Evolutionary conservation across 2,888 invertebrate genomes (phyloP).

Genomic region (Philopedon plagiatum): DNA sequence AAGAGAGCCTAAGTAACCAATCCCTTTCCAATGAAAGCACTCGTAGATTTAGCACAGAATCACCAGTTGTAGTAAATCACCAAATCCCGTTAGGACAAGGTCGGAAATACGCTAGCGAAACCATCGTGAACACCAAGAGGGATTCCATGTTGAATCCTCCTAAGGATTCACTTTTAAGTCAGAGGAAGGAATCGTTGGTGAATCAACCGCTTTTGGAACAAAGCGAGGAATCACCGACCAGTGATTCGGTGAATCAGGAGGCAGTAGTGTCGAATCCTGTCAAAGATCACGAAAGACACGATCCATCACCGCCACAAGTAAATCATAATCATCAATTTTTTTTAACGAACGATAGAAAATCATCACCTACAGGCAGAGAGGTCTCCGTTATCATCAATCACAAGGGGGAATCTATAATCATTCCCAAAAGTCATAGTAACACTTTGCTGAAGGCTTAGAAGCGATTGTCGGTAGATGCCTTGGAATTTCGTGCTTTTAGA

Average conservation of each 20-base stretch:
- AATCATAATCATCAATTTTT: background rate
- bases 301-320: background rate
- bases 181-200: constrained; percentile 42
- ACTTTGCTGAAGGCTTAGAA: constrained; percentile 28
- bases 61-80: constrained; percentile 19
- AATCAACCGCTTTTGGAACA: constrained; percentile 46
- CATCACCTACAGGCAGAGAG: constrained; percentile 17
- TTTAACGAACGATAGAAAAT: background rate
- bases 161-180: constrained; percentile 18
- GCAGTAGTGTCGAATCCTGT: background rate
- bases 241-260: background rate
- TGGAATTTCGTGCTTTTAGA: constrained; percentile 29
- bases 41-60: constrained; percentile 34
- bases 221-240: constrained; percentile 37
- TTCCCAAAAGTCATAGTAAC: constrained; percentile 25
- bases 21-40: constrained; percentile 17
- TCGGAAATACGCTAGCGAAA: constrained; percentile 24
- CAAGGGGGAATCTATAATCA: constrained; percentile 34
- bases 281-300: background rate
- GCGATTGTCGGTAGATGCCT: constrained; percentile 21
- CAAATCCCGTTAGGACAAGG: constrained; percentile 1
- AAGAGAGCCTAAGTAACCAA: constrained; percentile 26
- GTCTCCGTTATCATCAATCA: constrained; percentile 32
- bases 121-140: background rate
- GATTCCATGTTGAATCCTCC: constrained; percentile 11